These are phyloP conservation scores for Trinectes maculatus DNA, from an alignment of 2,113 vertebrate genomes.

Conservation along the genomic window DNA sequence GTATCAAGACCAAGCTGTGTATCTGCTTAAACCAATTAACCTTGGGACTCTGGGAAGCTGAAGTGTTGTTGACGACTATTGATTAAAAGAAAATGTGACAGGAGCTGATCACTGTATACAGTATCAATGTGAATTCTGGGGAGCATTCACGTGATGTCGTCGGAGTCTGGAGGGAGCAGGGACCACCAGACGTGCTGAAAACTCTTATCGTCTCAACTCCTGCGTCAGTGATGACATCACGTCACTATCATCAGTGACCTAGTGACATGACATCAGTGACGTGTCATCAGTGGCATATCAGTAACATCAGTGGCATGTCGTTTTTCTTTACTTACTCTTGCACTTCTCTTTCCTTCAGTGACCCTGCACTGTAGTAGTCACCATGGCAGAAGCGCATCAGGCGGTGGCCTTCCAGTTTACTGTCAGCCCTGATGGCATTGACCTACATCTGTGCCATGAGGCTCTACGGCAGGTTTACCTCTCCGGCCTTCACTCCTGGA, in stretches of 20 bases:
- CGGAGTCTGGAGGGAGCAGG: too few relatives aligned
- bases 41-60: neutral
- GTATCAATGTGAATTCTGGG: too few relatives aligned
- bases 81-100: too few relatives aligned
- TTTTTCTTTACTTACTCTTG: neutral
- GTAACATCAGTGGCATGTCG: too few relatives aligned
- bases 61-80: neutral
- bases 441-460: constrained; percentile 92
- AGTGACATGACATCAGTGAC: too few relatives aligned
- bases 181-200: too few relatives aligned
- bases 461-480: constrained; percentile 93
- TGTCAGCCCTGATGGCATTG: constrained; percentile 93
- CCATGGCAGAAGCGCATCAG: constrained; percentile 97
- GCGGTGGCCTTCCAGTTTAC: constrained; percentile 97
- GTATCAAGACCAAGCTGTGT: neutral
- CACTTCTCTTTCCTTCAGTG: constrained; percentile 42
- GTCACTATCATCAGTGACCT: too few relatives aligned
- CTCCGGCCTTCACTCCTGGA: constrained; percentile 94
- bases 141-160: too few relatives aligned
- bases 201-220: too few relatives aligned
- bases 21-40: constrained; percentile 2
- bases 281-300: too few relatives aligned
- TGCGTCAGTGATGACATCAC: too few relatives aligned
- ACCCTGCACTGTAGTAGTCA: constrained; percentile 46
- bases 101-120: too few relatives aligned